A percentile compares a stretch with the other conserved stretches of the same genome.
Evolutionary conservation across 2,113 vertebrate species (phyloP).

Genomic region (Cebidichthys violaceus): DNA sequence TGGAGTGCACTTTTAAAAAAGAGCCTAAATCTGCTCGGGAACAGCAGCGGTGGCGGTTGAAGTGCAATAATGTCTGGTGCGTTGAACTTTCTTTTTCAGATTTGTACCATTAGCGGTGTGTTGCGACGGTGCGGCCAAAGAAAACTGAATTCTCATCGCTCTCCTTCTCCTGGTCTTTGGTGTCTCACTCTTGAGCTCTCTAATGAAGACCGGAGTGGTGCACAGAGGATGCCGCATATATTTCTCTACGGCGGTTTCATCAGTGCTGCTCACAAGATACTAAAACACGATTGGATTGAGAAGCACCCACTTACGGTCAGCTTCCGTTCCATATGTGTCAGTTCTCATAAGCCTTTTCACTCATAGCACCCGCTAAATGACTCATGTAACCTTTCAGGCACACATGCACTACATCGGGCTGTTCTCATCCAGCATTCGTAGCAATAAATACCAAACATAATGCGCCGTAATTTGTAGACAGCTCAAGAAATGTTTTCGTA

Average conservation of each 20-base stretch:
- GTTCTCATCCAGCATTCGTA: no score
- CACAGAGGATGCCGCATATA: slow-evolving; percentile 3
- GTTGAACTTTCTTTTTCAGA: slow-evolving; percentile 45
- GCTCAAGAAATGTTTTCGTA: no score
- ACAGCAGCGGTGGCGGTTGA: slow-evolving; percentile 17
- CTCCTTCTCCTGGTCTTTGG: background rate
- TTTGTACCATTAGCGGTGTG: slow-evolving; percentile 7
- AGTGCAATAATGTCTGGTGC: slow-evolving; percentile 38
- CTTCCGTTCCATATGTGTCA: background rate
- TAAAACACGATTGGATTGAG: background rate
- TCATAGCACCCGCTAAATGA: no score
- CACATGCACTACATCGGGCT: no score
- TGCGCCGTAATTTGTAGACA: background rate
- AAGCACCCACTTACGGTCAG: background rate
- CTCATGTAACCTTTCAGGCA: no score
- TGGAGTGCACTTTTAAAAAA: slow-evolving; percentile 58
- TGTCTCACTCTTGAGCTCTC: background rate
- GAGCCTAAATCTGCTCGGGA: slow-evolving; percentile 25
- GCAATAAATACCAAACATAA: no score
- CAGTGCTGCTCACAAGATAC: background rate
- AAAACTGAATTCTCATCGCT: slow-evolving; percentile 17
- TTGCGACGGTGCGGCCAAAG: background rate
- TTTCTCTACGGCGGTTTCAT: background rate
- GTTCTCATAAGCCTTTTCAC: background rate
- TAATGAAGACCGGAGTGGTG: slow-evolving; percentile 12